A percentile compares a stretch with the other conserved stretches of the same genome.
Evolutionary conservation across 2,888 invertebrate species (phyloP).

Genomic region (Sylvicola cinctus): DNA sequence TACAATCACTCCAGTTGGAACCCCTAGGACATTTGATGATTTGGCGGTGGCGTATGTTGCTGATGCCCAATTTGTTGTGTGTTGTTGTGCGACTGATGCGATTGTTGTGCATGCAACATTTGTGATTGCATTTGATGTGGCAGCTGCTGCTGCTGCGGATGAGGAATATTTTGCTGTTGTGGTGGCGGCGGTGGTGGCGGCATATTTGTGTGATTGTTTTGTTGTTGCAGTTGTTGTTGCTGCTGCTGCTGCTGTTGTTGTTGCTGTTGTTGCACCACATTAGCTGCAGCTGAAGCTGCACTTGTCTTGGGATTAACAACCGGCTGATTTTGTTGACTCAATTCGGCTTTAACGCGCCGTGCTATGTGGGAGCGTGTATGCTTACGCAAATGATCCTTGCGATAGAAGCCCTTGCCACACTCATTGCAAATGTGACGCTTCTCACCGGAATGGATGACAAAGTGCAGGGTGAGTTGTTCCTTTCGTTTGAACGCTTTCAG

Average conservation of each 20-base stretch:
- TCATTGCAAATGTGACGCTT: slow-evolving; percentile 72
- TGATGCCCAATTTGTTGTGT: no score
- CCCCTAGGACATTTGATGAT: no score
- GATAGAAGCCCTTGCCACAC: slow-evolving; percentile 77
- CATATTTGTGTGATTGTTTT: slow-evolving; percentile 4
- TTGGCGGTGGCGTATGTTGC: no score
- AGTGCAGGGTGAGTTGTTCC: slow-evolving; percentile 72
- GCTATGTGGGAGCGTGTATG: slow-evolving; percentile 71
- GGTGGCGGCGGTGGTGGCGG: not conserved
- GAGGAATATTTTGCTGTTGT: not conserved
- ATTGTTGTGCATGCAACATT: not conserved
- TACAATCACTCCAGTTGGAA: no score
- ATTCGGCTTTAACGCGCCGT: slow-evolving; percentile 54
- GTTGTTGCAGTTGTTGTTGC: slow-evolving; percentile 25
- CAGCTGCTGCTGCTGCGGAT: slow-evolving; percentile 1
- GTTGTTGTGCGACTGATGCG: no score
- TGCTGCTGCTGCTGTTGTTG: slow-evolving; percentile 23
- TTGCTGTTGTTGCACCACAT: slow-evolving; percentile 9
- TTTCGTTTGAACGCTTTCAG: slow-evolving; percentile 75
- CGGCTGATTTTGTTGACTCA: slow-evolving; percentile 14
- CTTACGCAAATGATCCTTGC: slow-evolving; percentile 69
- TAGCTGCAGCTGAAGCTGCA: slow-evolving; percentile 9
- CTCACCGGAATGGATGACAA: slow-evolving; percentile 77
- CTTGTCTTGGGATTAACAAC: slow-evolving; percentile 3
- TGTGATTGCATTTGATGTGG: not conserved